Base-by-base conservation (phyloP, 2,797 vertebrate genomes). In the Argyrosomus regius region DNA sequence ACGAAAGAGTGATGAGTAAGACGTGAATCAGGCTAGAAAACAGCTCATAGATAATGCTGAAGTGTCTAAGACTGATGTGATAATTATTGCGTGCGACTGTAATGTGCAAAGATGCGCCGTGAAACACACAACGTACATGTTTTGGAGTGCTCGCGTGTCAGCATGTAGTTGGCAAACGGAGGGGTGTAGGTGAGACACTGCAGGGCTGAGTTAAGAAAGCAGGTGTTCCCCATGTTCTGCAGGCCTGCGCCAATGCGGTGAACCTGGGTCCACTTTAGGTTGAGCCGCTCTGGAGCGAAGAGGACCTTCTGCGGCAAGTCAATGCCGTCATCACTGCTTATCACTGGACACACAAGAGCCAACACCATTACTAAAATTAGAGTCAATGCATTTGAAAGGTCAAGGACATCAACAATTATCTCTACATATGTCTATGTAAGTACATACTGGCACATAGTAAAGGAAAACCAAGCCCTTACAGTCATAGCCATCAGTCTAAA, bases 131-230 rank as follows among this genome's bases (percentile, higher is more conserved):
- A 95, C 96, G 88, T 92, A 98, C 98, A 99, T 65, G 96, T 96
- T 95, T 97, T 97, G 77, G 96, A 97, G 95, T 99, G 98, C 82
- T 99, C 98, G 24, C 97, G 96, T 5, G 97, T 97, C 50, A 99
- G 94, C 97, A 99, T 96, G 90, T 98, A 99, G 90, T 98, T 99
- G 77, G 97, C 95, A 9, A 99, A 96, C 1, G 98, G 98, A 3
- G 98, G 96, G 0, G 98, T 99, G 88, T 99, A 99, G 9, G 97
- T 97, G 80, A 99, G 93, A 94, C 98, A 99, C 75, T 99, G 98
- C 50, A 99, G 90, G 13, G 97, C 97, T 6, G 98, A 96, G 89
- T 99, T 99, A 58, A 99, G 96, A 89, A 98, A 99, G 85, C 98
- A 99, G 0, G 98, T 99, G 84, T 99, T 99, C 89, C 98, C 98